phyloP scores from a whole-genome alignment of 1,140 invertebrate species.

The Caligus rogercresseyi region DNA sequence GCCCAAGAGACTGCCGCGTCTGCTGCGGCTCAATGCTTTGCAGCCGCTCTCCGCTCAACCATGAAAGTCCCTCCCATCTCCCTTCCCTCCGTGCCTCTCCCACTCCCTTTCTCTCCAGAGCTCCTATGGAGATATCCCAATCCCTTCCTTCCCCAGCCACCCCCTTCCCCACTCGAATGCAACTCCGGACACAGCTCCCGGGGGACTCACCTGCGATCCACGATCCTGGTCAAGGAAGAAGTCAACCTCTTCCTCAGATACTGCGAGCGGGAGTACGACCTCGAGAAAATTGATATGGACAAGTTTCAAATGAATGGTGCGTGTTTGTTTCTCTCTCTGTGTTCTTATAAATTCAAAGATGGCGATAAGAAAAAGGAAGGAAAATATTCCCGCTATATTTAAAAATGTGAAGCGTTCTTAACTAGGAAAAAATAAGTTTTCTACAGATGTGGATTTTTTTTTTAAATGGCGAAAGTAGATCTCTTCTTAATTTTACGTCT shows the following conservation, averaged over 20 bases:
- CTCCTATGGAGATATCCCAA: slow-evolving; percentile 61
- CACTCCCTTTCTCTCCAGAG: slow-evolving; percentile 51
- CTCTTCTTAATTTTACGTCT: too few relatives aligned
- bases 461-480: too few relatives aligned
- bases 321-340: slow-evolving; percentile 26
- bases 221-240: slow-evolving; percentile 76
- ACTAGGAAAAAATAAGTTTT: neutral
- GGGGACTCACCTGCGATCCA: slow-evolving; percentile 42
- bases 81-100: slow-evolving; percentile 34
- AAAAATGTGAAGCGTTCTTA: slow-evolving; percentile 9
- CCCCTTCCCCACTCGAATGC: slow-evolving; percentile 32
- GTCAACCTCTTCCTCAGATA: slow-evolving; percentile 70
- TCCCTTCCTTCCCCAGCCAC: slow-evolving; percentile 35
- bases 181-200: slow-evolving; percentile 67
- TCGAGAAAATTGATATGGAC: slow-evolving; percentile 75
- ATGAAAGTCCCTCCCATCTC: slow-evolving; percentile 32
- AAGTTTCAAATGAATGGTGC: slow-evolving; percentile 94
- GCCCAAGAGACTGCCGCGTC: neutral
- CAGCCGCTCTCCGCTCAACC: slow-evolving; percentile 21
- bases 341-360: too few relatives aligned
- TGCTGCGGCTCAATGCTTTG: slow-evolving; percentile 1
- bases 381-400: slow-evolving; percentile 6
- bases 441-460: too few relatives aligned
- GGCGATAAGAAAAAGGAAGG: neutral
- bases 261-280: slow-evolving; percentile 78